phyloP scores from a whole-genome alignment of 2,797 vertebrate species.

The Philypnodon macrostomus region DNA sequence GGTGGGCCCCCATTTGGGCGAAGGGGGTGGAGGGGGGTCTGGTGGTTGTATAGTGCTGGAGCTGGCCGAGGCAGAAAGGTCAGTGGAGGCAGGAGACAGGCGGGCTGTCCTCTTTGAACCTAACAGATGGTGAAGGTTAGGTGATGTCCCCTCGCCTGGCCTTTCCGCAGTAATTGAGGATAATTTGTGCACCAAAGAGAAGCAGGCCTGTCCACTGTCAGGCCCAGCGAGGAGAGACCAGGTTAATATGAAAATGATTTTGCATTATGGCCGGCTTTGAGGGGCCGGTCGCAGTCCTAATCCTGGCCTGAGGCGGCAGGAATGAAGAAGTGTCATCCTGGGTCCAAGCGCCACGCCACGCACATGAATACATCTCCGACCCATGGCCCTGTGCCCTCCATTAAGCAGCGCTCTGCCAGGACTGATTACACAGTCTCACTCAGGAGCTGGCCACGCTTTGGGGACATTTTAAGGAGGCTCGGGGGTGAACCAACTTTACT shows the following conservation, averaged over 20 bases:
- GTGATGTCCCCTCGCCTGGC: conserved; percentile 93
- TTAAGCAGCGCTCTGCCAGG: conserved; percentile 83
- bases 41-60: conserved; percentile 54
- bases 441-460: conserved; percentile 66
- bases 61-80: conserved; percentile 80
- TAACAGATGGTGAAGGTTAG: conserved; percentile 99
- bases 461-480: conserved; percentile 71
- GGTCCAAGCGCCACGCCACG: conserved; percentile 74
- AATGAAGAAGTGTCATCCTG: conserved; percentile 83
- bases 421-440: conserved; percentile 78
- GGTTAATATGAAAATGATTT: conserved; percentile 98
- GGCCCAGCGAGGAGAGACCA: conserved; percentile 82
- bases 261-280: conserved; percentile 86
- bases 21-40: conserved; percentile 9
- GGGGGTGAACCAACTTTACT: conserved; percentile 69
- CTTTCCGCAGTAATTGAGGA: conserved; percentile 97
- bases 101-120: conserved; percentile 86
- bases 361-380: conserved; percentile 80
- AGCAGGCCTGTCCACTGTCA: conserved; percentile 89
- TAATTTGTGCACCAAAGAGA: conserved; percentile 94
- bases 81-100: conserved; percentile 84
- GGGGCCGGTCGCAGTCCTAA: conserved; percentile 83
- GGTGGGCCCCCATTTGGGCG: conserved; percentile 45
- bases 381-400: conserved; percentile 71
- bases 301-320: conserved; percentile 92